phyloP scores from a whole-genome alignment of 1,140 invertebrate species.

The Phthorimaea operculella region DNA sequence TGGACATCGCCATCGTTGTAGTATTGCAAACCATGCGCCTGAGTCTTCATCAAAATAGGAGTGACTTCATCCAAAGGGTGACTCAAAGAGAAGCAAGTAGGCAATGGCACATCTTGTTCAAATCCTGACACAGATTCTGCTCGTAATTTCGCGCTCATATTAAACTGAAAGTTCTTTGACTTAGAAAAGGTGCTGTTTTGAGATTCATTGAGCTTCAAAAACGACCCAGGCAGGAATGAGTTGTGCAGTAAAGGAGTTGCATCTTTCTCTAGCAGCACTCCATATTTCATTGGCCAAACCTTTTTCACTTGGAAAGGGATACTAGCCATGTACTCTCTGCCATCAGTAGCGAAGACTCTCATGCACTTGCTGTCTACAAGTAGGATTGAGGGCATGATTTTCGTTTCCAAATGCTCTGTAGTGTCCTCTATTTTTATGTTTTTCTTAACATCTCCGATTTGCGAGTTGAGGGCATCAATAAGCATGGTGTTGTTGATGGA shows the following conservation, averaged over 20 bases:
- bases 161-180: slow-evolving; percentile 36
- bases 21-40: slow-evolving; percentile 67
- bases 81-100: slow-evolving; percentile 82
- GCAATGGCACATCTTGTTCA: slow-evolving; percentile 63
- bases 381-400: slow-evolving; percentile 72
- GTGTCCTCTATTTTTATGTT: slow-evolving; percentile 61
- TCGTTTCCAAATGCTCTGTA: slow-evolving; percentile 50
- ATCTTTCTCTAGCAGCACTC: slow-evolving; percentile 80
- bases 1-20: slow-evolving; percentile 64
- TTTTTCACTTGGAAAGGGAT: slow-evolving; percentile 86
- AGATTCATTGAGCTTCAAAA: slow-evolving; percentile 48
- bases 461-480: slow-evolving; percentile 59
- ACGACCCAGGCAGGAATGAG: slow-evolving; percentile 44
- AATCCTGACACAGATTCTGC: slow-evolving; percentile 48
- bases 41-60: slow-evolving; percentile 79
- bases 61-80: slow-evolving; percentile 92
- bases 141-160: slow-evolving; percentile 50
- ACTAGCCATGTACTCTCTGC: slow-evolving; percentile 84
- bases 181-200: slow-evolving; percentile 44
- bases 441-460: slow-evolving; percentile 58
- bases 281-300: slow-evolving; percentile 82
- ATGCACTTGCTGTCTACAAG: slow-evolving; percentile 81
- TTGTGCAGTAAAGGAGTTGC: slow-evolving; percentile 48
- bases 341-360: slow-evolving; percentile 81
- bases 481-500: slow-evolving; percentile 69